phyloP scores from a whole-genome alignment of 2,888 invertebrate genomes.

The Caenorhabditis imperialis region DNA sequence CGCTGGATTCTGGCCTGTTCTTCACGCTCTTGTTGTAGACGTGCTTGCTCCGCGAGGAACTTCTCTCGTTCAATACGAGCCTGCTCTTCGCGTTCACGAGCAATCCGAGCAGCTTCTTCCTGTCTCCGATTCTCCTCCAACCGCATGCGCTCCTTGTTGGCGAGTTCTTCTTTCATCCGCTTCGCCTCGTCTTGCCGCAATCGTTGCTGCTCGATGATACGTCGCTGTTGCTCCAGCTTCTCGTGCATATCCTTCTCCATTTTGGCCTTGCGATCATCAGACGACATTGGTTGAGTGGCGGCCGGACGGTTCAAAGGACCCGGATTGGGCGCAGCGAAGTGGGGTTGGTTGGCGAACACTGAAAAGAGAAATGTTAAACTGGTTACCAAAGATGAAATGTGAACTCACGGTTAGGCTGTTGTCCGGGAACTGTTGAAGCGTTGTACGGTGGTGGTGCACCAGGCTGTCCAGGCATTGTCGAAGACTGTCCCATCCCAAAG shows the following conservation, averaged over 20 bases:
- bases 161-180: not conserved
- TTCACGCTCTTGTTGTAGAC: slow-evolving; percentile 88
- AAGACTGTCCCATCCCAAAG: too few relatives aligned
- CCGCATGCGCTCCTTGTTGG: too few relatives aligned
- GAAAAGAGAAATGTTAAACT: slow-evolving; percentile 9
- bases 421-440: not conserved
- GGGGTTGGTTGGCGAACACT: slow-evolving; percentile 19
- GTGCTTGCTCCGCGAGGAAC: slow-evolving; percentile 81
- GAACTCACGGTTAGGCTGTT: slow-evolving; percentile 4
- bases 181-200: slow-evolving; percentile 82
- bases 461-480: too few relatives aligned
- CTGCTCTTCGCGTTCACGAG: not conserved
- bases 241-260: slow-evolving; percentile 41
- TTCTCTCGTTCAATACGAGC: not conserved
- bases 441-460: slow-evolving; percentile 36
- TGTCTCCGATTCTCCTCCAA: not conserved
- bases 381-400: not conserved
- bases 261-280: slow-evolving; percentile 14
- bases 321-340: slow-evolving; percentile 19
- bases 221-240: slow-evolving; percentile 24
- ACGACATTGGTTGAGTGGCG: not conserved
- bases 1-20: not conserved
- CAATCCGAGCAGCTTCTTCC: not conserved
- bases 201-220: slow-evolving; percentile 10
- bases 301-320: slow-evolving; percentile 4